Evolutionary conservation across 2,888 invertebrate genomes (phyloP).

Genomic region (Ophion slaviceki): DNA sequence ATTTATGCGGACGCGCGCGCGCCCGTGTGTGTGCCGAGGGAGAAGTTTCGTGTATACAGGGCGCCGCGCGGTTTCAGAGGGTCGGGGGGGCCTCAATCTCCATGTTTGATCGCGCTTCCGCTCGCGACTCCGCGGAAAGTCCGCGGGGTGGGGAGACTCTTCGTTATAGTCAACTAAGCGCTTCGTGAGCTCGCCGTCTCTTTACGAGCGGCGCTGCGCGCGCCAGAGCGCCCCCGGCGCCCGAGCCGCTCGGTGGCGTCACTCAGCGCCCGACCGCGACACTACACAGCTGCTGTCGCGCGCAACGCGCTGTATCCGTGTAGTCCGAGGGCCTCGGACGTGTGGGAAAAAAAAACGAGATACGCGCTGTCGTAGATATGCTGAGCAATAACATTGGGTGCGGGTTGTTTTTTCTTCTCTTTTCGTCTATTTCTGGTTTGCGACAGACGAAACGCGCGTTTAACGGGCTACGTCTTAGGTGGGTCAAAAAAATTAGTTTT

Average conservation of each 20-base stretch:
- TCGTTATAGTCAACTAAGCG: slow-evolving; percentile 66
- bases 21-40: slow-evolving; percentile 18
- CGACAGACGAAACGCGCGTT: background rate
- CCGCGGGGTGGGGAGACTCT: slow-evolving; percentile 60
- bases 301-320: background rate
- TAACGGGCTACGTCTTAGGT: no score
- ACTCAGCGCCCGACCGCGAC: slow-evolving; percentile 11
- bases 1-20: background rate
- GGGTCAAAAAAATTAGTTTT: no score
- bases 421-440: background rate
- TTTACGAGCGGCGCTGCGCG: slow-evolving; percentile 54
- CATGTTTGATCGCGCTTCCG: slow-evolving; percentile 78
- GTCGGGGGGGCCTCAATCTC: slow-evolving; percentile 74
- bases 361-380: background rate
- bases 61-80: slow-evolving; percentile 67
- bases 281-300: slow-evolving; percentile 44
- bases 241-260: slow-evolving; percentile 10
- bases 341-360: background rate
- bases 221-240: background rate
- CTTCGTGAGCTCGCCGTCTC: slow-evolving; percentile 50
- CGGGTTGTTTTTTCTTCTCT: background rate
- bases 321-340: background rate
- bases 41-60: slow-evolving; percentile 59
- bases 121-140: slow-evolving; percentile 74
- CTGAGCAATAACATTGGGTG: background rate